Evolutionary conservation across 2,888 invertebrate genomes (phyloP).

Genomic region (Tridacna crocea): DNA sequence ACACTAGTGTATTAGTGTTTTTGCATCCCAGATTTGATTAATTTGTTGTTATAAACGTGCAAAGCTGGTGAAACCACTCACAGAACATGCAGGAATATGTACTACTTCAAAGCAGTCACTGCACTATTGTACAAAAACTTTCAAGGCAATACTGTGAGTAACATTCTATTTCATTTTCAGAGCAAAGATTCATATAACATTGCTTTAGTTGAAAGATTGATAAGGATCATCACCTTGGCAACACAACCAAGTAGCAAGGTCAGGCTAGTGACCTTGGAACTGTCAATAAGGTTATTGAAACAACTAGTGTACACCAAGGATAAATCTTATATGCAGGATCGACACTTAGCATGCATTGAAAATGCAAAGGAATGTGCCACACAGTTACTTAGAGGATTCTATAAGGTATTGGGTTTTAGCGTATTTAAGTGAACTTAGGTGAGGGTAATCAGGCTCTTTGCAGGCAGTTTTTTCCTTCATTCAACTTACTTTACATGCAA

Average conservation of each 20-base stretch:
- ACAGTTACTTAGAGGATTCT: slow-evolving; percentile 94
- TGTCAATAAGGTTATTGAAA: slow-evolving; percentile 92
- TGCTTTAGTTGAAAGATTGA: slow-evolving; percentile 91
- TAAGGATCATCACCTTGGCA: slow-evolving; percentile 92
- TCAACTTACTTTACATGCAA: too few species aligned
- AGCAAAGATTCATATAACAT: slow-evolving; percentile 91
- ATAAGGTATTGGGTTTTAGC: slow-evolving; percentile 87
- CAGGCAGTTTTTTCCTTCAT: too few species aligned
- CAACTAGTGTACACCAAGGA: slow-evolving; percentile 87
- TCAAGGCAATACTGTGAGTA: too few species aligned
- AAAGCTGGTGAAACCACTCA: too few species aligned
- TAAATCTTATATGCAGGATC: slow-evolving; percentile 88
- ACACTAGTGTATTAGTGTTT: too few species aligned
- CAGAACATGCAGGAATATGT: too few species aligned
- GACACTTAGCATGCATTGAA: slow-evolving; percentile 89
- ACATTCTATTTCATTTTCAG: slow-evolving; percentile 69
- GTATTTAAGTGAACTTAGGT: background rate
- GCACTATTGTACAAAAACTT: too few species aligned
- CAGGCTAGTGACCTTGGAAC: slow-evolving; percentile 95
- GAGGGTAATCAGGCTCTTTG: too few species aligned
- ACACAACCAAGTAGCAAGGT: slow-evolving; percentile 96
- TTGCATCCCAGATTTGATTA: too few species aligned
- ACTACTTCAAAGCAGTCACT: too few species aligned
- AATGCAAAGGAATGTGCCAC: slow-evolving; percentile 92
- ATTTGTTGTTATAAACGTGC: too few species aligned